Base-by-base conservation (phyloP, 2,888 invertebrate species). In the Amphiduros pacificus region DNA sequence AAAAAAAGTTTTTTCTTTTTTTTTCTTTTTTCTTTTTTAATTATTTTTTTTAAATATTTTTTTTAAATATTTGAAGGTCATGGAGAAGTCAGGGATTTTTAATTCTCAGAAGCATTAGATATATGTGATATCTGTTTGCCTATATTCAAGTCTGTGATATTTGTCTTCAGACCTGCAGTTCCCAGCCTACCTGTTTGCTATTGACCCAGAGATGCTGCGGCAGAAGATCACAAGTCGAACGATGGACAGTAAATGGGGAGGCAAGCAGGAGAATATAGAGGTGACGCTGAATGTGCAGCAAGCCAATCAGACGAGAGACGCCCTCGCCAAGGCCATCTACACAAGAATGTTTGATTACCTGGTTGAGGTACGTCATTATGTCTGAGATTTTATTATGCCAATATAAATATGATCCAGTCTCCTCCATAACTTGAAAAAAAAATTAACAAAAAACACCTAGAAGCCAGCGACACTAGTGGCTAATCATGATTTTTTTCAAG, bases 221-320 rank as follows among this genome's bases (percentile, higher is more conserved):
- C 82, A 82, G 63, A 89, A 89, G 76, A 74, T 89, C 68, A 86
- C 85, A 17, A 87, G 88, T 59, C 84, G 88, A 26, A 82, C 85
- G 64, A 87, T 89, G 84, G 89, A 89, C 75, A 87, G 87, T 64
- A 88, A 88, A 81, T 89, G 89, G 88, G 89, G 89, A 54, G 85
- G 84, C 29, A 85, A 87, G 71, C 85, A 86, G 14, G 89, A 89
- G 73, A 85, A 84, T 58, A 87, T 89, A 44, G 87, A 89, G 72
- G 67, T 71, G 14, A 70, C 87, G 5, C 78, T 88, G 54, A 89
- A 88, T 72, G 84, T 86, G 5, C 87, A 88, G 68, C 89, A 89
- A 77, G 88, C 89, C 1, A 81, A 85, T 60, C 87, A 87, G 72
- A 86, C 88, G 0, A 76, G 88, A 56, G 88, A 89, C 77, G 89